These are phyloP conservation scores for Menidia beryllina DNA, from an alignment of 2,113 vertebrate genomes.

Conservation along the genomic window DNA sequence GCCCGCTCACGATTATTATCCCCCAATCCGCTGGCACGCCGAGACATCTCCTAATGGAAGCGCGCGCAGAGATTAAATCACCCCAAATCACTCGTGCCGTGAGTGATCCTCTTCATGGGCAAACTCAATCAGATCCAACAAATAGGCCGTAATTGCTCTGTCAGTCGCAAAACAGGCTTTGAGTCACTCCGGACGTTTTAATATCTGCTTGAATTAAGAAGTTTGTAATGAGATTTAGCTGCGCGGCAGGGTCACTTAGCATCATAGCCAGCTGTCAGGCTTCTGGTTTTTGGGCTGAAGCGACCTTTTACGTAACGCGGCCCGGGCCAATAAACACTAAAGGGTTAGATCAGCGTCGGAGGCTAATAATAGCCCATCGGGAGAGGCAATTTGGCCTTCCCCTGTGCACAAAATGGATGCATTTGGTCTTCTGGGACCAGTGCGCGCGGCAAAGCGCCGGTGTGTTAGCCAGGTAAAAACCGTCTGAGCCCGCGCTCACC, in stretches of 20 bases:
- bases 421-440: too few species aligned
- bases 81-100: constrained; percentile 26
- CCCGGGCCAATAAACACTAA: background rate
- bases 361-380: background rate
- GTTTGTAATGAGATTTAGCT: constrained; percentile 49
- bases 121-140: constrained; percentile 63
- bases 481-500: constrained; percentile 21
- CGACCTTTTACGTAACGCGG: constrained; percentile 1
- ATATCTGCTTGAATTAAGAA: constrained; percentile 53
- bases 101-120: constrained; percentile 44
- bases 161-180: constrained; percentile 57
- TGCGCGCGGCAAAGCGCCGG: too few species aligned
- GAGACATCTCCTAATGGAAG: constrained; percentile 48
- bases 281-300: constrained; percentile 23
- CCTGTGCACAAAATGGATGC: accelerated
- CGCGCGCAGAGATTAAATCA: constrained; percentile 47
- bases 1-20: constrained; percentile 33
- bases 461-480: too few species aligned
- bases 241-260: constrained; percentile 1
- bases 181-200: constrained; percentile 59
- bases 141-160: constrained; percentile 63
- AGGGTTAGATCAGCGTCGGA: background rate
- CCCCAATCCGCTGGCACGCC: constrained; percentile 27
- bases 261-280: constrained; percentile 17
- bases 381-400: background rate